Base-by-base conservation (phyloP, 1,140 invertebrate species). In the Drosophila bifasciata region DNA sequence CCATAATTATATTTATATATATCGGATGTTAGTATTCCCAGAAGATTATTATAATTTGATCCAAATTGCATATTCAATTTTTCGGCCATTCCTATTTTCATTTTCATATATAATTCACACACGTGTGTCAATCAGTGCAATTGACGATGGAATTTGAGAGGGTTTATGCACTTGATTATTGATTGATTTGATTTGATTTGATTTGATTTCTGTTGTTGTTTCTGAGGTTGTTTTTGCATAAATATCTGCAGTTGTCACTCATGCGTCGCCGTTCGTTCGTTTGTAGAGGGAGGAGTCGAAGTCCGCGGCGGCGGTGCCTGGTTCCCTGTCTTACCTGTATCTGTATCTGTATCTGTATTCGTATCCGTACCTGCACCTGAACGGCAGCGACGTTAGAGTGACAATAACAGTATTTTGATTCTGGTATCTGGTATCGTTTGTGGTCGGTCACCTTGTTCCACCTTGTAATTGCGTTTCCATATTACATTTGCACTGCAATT, bases 401-500 rank as follows among this genome's bases (percentile, higher is more conserved):
- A 67, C 52, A 66, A 58, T 53, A 56, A n/a, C 45, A 44, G 46
- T 21, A 3, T 32, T 32, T 28, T 40, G 32, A 51, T 21, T 53
- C n/a, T 55, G 36, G n/a, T 28, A 28, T 28, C 28, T n/a, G n/a
- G 28, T 3, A 8, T 36, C 32, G 11, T 13, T 63, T 63, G 41
- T 72, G 51, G 45, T 67, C n/a, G 68, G 70, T 73, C 70, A 73
- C 70, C 70, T 73, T 73, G 71, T 60, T 67, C 59, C 71, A 70
- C 41, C 41, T 28, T 67, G 76, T 67, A 73, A 71, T 64, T 68
- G 68, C 49, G 68, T 73, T 61, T 68, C 49, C 73, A 50, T 58
- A 71, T 69, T 83, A 83, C 74, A 70, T 75, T 77, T 80, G 60
- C 76, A 85, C 73, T 80, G 73, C 50, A 77, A 85, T 80, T 86